A percentile compares a stretch with the other conserved stretches of the same genome.
Evolutionary conservation across 2,113 vertebrate species (phyloP).

Genomic region (Alethe diademata): DNA sequence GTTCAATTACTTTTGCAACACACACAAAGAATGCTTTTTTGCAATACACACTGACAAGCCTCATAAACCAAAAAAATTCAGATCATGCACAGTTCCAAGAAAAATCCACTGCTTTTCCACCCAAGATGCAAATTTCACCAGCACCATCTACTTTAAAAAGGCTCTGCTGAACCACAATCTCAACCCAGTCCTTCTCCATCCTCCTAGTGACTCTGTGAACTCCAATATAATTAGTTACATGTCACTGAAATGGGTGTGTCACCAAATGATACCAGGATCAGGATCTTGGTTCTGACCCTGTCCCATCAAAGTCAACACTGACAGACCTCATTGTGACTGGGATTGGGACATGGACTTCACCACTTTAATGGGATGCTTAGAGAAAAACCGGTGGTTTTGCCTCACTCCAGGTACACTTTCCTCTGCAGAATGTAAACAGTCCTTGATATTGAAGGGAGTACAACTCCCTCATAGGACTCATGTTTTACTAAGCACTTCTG

Average conservation of each 20-base stretch:
- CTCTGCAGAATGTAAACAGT: not conserved
- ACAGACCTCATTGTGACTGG: rapidly evolving
- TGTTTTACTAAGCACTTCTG: not conserved
- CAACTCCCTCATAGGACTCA: not conserved
- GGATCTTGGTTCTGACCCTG: not conserved
- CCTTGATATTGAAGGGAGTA: not conserved
- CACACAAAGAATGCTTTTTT: not conserved
- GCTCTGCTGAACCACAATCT: not conserved
- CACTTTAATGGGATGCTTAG: not conserved
- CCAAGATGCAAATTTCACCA: not conserved
- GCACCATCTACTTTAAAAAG: not conserved
- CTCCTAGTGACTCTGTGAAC: not conserved
- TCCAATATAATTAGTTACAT: not conserved
- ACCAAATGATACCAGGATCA: not conserved
- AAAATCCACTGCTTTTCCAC: not conserved
- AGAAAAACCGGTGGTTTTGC: not conserved
- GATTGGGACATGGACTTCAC: not conserved
- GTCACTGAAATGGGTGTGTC: not conserved
- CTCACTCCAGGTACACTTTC: not conserved
- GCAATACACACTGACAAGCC: not conserved
- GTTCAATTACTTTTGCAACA: not conserved
- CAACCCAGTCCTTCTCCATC: not conserved
- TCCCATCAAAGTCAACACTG: not conserved
- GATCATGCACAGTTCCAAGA: not conserved
- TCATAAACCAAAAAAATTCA: not conserved